Conservation (phyloP, 2,888 invertebrate genomes). For the Pteria penguin region DNA sequence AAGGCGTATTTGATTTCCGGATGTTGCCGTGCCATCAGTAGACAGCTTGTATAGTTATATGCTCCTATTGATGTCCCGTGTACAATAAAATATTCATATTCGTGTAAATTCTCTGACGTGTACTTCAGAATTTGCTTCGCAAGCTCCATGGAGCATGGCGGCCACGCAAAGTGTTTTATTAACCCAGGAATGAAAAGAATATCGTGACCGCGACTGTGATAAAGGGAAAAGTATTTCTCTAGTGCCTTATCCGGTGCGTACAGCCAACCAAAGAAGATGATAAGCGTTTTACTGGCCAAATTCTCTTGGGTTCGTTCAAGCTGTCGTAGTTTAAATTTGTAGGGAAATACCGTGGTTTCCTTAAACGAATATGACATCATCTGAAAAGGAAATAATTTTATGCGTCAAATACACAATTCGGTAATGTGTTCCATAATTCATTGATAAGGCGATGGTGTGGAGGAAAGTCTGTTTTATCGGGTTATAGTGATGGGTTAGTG, state of each 20-base stretch:
- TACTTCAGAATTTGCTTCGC: slow-evolving; percentile 51
- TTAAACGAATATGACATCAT: too few species aligned
- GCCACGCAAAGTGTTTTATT: slow-evolving; percentile 66
- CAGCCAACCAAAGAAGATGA: slow-evolving; percentile 68
- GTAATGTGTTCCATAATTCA: too few species aligned
- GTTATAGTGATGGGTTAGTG: too few species aligned
- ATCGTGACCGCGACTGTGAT: slow-evolving; percentile 60
- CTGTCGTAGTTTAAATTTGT: neutral
- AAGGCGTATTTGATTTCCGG: slow-evolving; percentile 44
- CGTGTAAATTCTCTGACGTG: slow-evolving; percentile 25
- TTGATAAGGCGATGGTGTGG: too few species aligned
- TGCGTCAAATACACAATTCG: too few species aligned
- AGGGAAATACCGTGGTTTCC: neutral
- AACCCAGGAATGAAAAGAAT: slow-evolving; percentile 61
- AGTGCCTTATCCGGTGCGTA: slow-evolving; percentile 54
- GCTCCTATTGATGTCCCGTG: slow-evolving; percentile 71
- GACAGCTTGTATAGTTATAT: slow-evolving; percentile 63
- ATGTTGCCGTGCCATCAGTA: slow-evolving; percentile 45
- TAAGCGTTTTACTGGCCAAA: slow-evolving; percentile 28
- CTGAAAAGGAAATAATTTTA: too few species aligned
- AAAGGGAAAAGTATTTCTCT: slow-evolving; percentile 60
- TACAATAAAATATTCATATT: slow-evolving; percentile 52
- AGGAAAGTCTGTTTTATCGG: too few species aligned
- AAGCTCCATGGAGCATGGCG: slow-evolving; percentile 55
- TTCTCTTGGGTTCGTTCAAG: neutral